phyloP scores from a whole-genome alignment of 2,113 vertebrate species.

The Solea solea region DNA sequence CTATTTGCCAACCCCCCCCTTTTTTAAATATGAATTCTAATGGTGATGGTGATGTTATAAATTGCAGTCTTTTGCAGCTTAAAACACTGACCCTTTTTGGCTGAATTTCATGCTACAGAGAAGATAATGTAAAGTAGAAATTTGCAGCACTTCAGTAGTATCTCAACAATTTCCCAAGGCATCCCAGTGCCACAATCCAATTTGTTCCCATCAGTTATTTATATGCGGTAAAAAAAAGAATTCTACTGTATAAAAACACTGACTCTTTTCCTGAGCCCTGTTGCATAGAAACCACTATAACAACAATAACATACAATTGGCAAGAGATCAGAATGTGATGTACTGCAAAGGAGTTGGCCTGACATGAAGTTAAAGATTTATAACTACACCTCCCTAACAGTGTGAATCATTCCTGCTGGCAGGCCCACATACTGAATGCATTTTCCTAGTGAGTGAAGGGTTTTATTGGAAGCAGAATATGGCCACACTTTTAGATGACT shows the following conservation, averaged over 20 bases:
- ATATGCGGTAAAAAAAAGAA: too few relatives aligned
- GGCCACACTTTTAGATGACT: too few relatives aligned
- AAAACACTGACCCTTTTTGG: neutral
- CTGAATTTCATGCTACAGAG: too few relatives aligned
- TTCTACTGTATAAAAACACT: too few relatives aligned
- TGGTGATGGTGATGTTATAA: too few relatives aligned
- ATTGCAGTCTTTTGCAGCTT: neutral
- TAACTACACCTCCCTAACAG: slow-evolving; percentile 4
- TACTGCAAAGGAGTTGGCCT: neutral
- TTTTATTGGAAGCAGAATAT: too few relatives aligned
- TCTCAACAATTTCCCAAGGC: slow-evolving; percentile 17
- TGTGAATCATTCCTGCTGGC: too few relatives aligned
- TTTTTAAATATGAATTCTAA: slow-evolving; percentile 43
- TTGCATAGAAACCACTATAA: neutral
- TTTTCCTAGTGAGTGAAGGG: too few relatives aligned
- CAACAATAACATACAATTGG: neutral
- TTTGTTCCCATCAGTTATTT: neutral
- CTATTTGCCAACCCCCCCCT: slow-evolving; percentile 33
- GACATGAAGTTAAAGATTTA: slow-evolving; percentile 23
- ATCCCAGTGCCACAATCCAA: neutral
- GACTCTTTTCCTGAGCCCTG: neutral
- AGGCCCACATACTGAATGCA: too few relatives aligned
- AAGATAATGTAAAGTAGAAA: neutral
- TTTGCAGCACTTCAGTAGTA: slow-evolving; percentile 4
- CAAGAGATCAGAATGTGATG: neutral